Evolutionary conservation across 1,140 invertebrate species (phyloP), one percentile per base, ranked within the genome.

Genomic region (Brachionus manjavacas): DNA sequence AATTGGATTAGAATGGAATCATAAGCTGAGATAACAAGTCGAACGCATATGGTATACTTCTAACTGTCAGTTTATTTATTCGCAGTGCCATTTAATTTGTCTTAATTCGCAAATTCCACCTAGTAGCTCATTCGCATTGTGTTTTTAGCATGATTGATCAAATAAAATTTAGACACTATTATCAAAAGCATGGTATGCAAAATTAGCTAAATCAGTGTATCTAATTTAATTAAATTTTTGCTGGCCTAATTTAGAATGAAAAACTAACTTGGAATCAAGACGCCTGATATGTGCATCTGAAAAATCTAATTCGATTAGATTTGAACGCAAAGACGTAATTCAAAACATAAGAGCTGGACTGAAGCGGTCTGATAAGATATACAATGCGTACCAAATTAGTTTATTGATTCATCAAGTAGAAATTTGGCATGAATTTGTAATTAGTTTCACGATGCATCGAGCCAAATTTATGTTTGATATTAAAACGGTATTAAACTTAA

Each of bases 401-500:
- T 68, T 31, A 60, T 60, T 60, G 52, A 60, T 60, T 60, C 52
- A 60, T 60, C 52, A 60, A 60, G 52, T 60, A 60, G 52, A 60
- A 60, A 60, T 60, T 60, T 60, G 52, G 52, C 52, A 60, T 60
- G 11, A 60, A 60, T 60, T 60, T 60, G 52, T 60, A 68, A 68
- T 31, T 68, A 68, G 66, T 68, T 68, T 31, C 11, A 39, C 31
- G 66, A 68, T 14, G 66, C 25, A 68, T 68, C 31, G 25, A 66
- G 25, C 25, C 28, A 68, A 68, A 68, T 68, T n/a, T 68, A 68
- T 60, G 52, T 60, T 60, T 60, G 52, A 60, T 60, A 68, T 68
- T 68, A 68, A 68, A 68, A 68, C 66, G 25, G 66, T 68, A 68
- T 68, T 68, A 68, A 68, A 68, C 31, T 68, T 68, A 68, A 68